Evolutionary conservation across 2,113 vertebrate species (phyloP).

Genomic region (Heptranchias perlo): DNA sequence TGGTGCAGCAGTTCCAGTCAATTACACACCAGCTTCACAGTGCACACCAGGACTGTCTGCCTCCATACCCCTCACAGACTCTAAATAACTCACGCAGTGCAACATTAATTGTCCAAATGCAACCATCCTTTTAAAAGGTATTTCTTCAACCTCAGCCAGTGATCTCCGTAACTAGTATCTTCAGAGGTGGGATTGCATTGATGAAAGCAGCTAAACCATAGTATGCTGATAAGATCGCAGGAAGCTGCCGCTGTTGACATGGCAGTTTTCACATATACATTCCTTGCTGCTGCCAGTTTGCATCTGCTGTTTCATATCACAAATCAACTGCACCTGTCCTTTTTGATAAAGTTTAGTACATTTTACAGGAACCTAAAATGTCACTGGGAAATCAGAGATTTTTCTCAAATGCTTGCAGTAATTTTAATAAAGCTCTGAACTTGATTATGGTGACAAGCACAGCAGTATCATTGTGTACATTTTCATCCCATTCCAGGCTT

Average conservation of each 20-base stretch:
- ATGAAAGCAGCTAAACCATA: not conserved
- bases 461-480: not conserved
- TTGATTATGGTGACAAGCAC: not conserved
- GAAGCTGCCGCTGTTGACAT: conserved; percentile 5
- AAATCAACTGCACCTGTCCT: not conserved
- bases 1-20: not conserved
- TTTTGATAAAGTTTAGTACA: not conserved
- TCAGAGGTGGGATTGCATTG: not conserved
- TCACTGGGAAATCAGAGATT: not conserved
- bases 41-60: not conserved
- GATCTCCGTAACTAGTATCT: not conserved
- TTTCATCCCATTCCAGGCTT: not conserved
- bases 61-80: too few relatives aligned
- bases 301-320: not conserved
- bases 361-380: not conserved
- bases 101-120: not conserved
- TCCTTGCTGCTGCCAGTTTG: not conserved
- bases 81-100: not conserved
- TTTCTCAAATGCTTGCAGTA: conserved; percentile 28
- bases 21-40: not conserved
- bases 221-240: conserved; percentile 26
- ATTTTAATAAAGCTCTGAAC: not conserved
- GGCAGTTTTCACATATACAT: conserved; percentile 1
- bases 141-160: not conserved
- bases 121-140: not conserved